Conservation (phyloP, 2,113 vertebrate genomes). For the Gymnogyps californianus region DNA sequence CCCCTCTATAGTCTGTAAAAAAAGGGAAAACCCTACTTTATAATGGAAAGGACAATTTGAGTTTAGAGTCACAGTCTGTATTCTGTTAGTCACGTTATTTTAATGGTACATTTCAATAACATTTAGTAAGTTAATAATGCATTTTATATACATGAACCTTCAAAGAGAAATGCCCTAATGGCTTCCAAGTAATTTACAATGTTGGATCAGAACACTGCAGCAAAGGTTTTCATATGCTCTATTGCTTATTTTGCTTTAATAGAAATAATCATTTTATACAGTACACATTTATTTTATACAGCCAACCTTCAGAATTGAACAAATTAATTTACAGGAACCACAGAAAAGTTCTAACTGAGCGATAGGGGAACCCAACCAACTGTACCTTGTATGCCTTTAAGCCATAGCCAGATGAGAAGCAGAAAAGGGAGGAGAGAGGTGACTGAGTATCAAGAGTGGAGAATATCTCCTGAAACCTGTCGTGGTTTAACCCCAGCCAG, state of each 20-base stretch:
- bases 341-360: neutral
- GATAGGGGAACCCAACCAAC: neutral
- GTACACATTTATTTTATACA: neutral
- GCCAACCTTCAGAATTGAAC: neutral
- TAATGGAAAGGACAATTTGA: neutral
- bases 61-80: neutral
- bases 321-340: neutral
- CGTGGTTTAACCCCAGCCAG: too few species aligned
- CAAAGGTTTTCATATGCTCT: neutral
- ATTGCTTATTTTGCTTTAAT: neutral
- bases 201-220: neutral
- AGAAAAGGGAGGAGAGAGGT: neutral
- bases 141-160: constrained; percentile 11
- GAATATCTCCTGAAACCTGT: neutral
- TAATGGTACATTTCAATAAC: neutral
- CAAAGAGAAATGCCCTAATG: neutral
- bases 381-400: neutral
- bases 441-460: neutral
- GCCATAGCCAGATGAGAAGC: neutral
- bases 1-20: neutral
- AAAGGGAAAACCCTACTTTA: neutral
- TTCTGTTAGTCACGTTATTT: neutral
- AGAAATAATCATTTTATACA: neutral
- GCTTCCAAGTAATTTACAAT: neutral
- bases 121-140: constrained; percentile 16